Evolutionary conservation across 2,797 vertebrate genomes (phyloP).

Genomic region (Podarcis siculus): DNA sequence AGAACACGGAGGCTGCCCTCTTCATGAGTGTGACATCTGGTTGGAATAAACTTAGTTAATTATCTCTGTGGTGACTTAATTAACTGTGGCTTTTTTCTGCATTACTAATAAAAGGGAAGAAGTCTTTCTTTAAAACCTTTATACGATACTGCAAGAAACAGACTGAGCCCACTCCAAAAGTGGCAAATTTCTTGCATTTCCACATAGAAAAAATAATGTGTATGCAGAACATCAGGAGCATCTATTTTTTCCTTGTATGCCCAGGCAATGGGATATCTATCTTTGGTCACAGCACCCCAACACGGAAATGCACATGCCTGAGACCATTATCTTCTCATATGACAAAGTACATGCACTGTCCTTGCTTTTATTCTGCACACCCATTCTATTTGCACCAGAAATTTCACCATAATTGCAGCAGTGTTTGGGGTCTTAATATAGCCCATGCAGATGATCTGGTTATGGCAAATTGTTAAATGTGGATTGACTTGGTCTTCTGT

Average conservation of each 20-base stretch:
- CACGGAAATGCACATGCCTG: background rate
- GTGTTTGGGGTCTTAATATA: background rate
- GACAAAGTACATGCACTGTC: background rate
- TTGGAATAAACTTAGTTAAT: constrained; percentile 27
- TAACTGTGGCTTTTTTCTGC: background rate
- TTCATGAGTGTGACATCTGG: constrained; percentile 15
- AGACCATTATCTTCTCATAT: background rate
- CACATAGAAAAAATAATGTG: background rate
- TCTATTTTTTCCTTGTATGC: background rate
- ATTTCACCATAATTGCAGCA: background rate
- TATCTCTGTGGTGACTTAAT: constrained; percentile 28
- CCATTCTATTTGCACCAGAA: background rate
- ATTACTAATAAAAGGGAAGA: constrained; percentile 3
- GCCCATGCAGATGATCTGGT: background rate
- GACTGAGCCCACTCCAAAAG: constrained; percentile 39
- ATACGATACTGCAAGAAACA: constrained; percentile 39
- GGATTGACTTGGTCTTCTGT: background rate
- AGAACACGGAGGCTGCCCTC: constrained; percentile 28
- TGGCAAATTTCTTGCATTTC: background rate
- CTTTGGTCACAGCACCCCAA: background rate
- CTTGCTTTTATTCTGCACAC: background rate
- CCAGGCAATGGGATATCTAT: background rate
- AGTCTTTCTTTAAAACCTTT: background rate
- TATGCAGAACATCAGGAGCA: background rate
- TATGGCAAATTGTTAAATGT: background rate